Evolutionary conservation across 2,888 invertebrate species (phyloP).

Genomic region (Odontocerum albicorne): DNA sequence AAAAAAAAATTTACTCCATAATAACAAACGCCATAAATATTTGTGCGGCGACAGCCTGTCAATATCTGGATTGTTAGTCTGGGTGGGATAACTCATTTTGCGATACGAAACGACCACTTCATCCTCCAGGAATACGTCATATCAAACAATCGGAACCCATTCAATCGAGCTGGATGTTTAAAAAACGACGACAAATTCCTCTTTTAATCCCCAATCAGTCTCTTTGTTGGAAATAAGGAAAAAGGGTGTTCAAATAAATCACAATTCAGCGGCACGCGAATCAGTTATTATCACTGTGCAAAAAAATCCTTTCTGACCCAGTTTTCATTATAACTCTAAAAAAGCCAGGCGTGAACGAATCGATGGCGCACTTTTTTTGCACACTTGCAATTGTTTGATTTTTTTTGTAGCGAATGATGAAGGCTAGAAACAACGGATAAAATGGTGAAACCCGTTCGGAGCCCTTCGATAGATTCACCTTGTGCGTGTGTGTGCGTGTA

Average conservation of each 20-base stretch:
- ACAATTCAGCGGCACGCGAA: constrained; percentile 34
- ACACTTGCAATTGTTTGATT: constrained; percentile 25
- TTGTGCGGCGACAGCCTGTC: constrained; percentile 24
- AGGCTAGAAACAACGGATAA: constrained; percentile 20
- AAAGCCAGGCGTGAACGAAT: constrained; percentile 35
- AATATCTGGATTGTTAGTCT: constrained; percentile 19
- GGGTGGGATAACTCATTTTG: constrained; percentile 25
- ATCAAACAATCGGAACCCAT: constrained; percentile 31
- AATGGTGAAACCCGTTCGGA: constrained; percentile 32
- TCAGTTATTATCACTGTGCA: constrained; percentile 32
- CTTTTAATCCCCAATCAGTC: constrained; percentile 34
- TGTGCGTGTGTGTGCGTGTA: constrained; percentile 20
- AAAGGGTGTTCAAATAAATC: constrained; percentile 32
- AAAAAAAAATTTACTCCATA: constrained; percentile 25
- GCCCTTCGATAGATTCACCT: constrained; percentile 33
- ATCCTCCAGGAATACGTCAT: constrained; percentile 27
- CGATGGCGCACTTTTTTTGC: constrained; percentile 25
- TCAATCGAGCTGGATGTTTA: constrained; percentile 17
- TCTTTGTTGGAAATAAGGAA: constrained; percentile 16
- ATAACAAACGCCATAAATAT: constrained; percentile 29
- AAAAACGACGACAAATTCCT: constrained; percentile 35
- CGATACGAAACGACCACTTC: constrained; percentile 25
- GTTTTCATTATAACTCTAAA: constrained; percentile 31
- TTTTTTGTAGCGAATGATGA: constrained; percentile 26
- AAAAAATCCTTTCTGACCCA: constrained; percentile 36